These are phyloP conservation scores for Corythaixoides concolor DNA, from an alignment of 2,113 vertebrate species.

Conservation along the genomic window DNA sequence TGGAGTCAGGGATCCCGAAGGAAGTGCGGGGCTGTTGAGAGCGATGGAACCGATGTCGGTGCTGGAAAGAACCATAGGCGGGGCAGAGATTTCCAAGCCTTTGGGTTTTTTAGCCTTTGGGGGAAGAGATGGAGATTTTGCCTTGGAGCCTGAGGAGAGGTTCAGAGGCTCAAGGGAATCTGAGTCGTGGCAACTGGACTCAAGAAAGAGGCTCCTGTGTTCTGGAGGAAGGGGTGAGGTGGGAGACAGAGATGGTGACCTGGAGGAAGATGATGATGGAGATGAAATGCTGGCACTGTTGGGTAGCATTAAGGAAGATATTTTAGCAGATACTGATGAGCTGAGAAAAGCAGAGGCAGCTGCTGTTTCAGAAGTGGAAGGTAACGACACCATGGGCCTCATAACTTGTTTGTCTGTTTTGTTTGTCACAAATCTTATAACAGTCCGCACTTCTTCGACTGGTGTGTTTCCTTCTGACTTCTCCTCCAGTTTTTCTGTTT, in stretches of 20 bases:
- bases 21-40: slow-evolving; percentile 92
- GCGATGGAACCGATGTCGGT: slow-evolving; percentile 92
- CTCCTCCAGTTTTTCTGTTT: slow-evolving; percentile 85
- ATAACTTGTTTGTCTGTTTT: slow-evolving; percentile 79
- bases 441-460: slow-evolving; percentile 87
- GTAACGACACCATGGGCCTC: slow-evolving; percentile 78
- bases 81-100: slow-evolving; percentile 90
- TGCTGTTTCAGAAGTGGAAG: slow-evolving; percentile 77
- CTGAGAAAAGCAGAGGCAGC: slow-evolving; percentile 73
- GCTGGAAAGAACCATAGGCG: slow-evolving; percentile 87
- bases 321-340: slow-evolving; percentile 80
- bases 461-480: slow-evolving; percentile 68
- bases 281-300: slow-evolving; percentile 75
- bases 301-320: slow-evolving; percentile 77
- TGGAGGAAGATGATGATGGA: slow-evolving; percentile 74
- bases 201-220: slow-evolving; percentile 80
- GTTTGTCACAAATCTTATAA: slow-evolving; percentile 93
- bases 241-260: slow-evolving; percentile 82
- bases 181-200: slow-evolving; percentile 78
- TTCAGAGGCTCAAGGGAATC: slow-evolving; percentile 92
- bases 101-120: slow-evolving; percentile 95
- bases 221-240: slow-evolving; percentile 73
- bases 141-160: slow-evolving; percentile 90
- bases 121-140: slow-evolving; percentile 85
- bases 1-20: slow-evolving; percentile 91